A percentile compares a stretch with the other conserved stretches of the same genome.
Conservation (phyloP, 2,113 vertebrate genomes). For the Xiphorhynchus elegans region DNA sequence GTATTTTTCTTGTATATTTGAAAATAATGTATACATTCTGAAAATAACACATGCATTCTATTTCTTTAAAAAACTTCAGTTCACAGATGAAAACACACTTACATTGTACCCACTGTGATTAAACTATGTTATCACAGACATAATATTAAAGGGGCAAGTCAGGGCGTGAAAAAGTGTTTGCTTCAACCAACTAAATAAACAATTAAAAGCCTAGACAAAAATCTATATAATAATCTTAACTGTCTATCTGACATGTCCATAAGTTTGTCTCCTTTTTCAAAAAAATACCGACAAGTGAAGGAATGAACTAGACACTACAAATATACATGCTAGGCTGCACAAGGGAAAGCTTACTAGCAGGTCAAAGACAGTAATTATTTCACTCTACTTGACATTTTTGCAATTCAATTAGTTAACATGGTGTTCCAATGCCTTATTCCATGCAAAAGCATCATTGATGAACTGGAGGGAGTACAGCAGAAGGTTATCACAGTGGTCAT, state of each 20-base stretch:
- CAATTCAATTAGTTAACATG: not conserved
- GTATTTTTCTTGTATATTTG: not conserved
- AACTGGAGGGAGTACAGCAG: not conserved
- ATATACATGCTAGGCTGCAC: not conserved
- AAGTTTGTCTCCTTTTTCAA: not conserved
- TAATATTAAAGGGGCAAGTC: not conserved
- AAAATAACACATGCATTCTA: not conserved
- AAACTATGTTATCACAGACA: not conserved
- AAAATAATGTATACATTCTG: not conserved
- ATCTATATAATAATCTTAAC: not conserved
- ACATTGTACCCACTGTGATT: not conserved
- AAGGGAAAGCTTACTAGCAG: not conserved
- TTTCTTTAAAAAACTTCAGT: not conserved
- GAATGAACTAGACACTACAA: not conserved
- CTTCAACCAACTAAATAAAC: not conserved
- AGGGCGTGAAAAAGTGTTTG: not conserved
- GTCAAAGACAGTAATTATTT: not conserved
- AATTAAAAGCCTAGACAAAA: not conserved
- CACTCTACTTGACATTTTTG: not conserved
- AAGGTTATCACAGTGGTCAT: not conserved
- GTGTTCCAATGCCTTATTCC: not conserved
- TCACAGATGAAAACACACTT: not conserved
- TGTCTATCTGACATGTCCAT: not conserved
- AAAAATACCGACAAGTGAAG: not conserved
- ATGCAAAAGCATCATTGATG: not conserved